phyloP scores from a whole-genome alignment of 1,140 invertebrate species.

The Homarus americanus region DNA sequence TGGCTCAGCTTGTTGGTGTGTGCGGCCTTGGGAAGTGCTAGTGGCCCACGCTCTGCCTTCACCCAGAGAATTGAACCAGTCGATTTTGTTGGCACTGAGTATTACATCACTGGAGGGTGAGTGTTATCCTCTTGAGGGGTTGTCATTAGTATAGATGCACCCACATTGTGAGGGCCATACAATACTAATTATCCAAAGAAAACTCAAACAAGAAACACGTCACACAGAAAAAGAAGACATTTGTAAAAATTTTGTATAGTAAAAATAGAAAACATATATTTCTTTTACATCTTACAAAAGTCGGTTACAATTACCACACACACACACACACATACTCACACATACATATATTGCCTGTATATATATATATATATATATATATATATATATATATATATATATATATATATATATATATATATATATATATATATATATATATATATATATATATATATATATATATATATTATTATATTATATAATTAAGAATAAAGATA shows the following conservation, averaged over 20 bases:
- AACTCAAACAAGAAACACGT: no score
- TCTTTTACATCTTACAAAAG: no score
- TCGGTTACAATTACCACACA: no score
- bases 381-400: slow-evolving; percentile 6
- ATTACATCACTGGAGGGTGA: neutral
- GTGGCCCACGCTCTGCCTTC: neutral
- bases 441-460: slow-evolving; percentile 1
- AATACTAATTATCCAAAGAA: no score
- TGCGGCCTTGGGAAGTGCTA: neutral
- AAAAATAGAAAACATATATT: no score
- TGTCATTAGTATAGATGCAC: no score
- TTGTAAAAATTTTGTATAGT: no score
- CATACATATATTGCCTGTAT: neutral
- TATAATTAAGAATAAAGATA: no score
- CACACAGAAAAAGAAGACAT: no score
- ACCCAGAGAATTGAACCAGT: neutral
- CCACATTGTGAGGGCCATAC: no score
- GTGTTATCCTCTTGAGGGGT: neutral
- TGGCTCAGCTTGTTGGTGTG: neutral
- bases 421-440: slow-evolving; percentile 6
- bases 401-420: slow-evolving; percentile 6
- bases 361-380: slow-evolving; percentile 6
- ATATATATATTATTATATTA: neutral
- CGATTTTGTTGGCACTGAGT: neutral
- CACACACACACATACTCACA: neutral